phyloP scores from a whole-genome alignment of 1,140 invertebrate species.

The Heliconius nattereri region DNA sequence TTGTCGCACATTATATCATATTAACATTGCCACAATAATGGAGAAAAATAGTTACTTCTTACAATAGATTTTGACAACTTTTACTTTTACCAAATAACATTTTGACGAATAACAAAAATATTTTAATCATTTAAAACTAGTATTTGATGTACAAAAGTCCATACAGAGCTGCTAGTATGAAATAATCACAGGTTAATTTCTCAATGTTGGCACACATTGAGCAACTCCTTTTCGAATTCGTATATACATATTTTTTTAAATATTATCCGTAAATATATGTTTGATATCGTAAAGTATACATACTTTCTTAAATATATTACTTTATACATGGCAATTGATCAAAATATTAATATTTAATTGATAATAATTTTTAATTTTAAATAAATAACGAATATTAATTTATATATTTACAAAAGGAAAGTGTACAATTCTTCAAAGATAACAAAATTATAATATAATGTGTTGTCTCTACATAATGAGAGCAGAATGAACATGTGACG shows the following conservation, averaged over 20 bases:
- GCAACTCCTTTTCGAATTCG: constrained; percentile 13
- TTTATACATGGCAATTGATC: constrained; percentile 6
- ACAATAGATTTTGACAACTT: neutral
- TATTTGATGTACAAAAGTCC: constrained; percentile 6
- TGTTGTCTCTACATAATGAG: neutral
- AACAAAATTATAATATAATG: neutral
- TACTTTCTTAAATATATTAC: neutral
- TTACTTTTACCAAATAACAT: neutral
- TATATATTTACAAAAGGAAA: neutral
- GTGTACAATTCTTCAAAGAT: neutral
- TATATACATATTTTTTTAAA: neutral
- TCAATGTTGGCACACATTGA: constrained; percentile 32
- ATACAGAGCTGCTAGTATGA: constrained; percentile 26
- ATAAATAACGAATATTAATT: neutral
- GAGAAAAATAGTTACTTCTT: neutral
- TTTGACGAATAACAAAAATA: neutral
- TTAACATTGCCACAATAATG: neutral
- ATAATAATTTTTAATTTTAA: neutral
- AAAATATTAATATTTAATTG: neutral
- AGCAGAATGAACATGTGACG: neutral
- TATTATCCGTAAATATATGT: neutral
- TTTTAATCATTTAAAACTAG: neutral
- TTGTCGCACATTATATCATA: neutral
- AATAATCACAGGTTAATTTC: constrained; percentile 27
- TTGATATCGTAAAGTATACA: neutral